Percentiles rank a stretch among this genome's conserved stretches.
phyloP scores from a whole-genome alignment of 1,140 invertebrate species.

The Drosophila triauraria region DNA sequence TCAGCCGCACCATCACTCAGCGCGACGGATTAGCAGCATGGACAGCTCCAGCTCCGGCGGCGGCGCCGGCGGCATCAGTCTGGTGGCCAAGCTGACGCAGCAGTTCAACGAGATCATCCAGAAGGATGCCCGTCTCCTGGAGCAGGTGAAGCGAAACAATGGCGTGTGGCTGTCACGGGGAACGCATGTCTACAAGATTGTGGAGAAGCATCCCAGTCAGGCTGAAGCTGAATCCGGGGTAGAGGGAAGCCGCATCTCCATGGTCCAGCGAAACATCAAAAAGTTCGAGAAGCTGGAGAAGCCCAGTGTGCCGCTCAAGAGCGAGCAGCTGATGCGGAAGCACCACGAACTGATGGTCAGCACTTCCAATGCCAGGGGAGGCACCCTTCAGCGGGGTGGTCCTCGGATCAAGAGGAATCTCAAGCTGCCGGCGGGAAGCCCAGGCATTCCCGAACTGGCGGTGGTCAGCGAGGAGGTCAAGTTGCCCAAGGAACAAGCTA shows the following conservation, averaged over 20 bases:
- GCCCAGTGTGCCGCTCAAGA: slow-evolving; percentile 83
- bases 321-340: slow-evolving; percentile 67
- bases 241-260: slow-evolving; percentile 47
- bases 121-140: slow-evolving; percentile 76
- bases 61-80: slow-evolving; percentile 42
- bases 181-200: slow-evolving; percentile 79
- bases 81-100: slow-evolving; percentile 85
- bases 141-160: slow-evolving; percentile 84
- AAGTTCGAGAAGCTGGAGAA: slow-evolving; percentile 85
- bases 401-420: slow-evolving; percentile 12
- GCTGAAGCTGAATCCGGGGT: not conserved
- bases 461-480: slow-evolving; percentile 62
- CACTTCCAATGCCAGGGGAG: not conserved
- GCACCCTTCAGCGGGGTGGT: not conserved
- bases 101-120: slow-evolving; percentile 86
- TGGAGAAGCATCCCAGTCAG: slow-evolving; percentile 48
- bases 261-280: slow-evolving; percentile 84
- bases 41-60: not conserved
- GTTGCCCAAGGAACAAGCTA: slow-evolving; percentile 30
- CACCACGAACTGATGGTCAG: slow-evolving; percentile 63
- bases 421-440: slow-evolving; percentile 14
- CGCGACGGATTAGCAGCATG: slow-evolving; percentile 44
- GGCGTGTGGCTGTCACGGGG: slow-evolving; percentile 73
- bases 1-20: slow-evolving; percentile 64
- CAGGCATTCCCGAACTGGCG: slow-evolving; percentile 16